Conservation (phyloP, 64 coral and sea anemone genomes). For the Pocillopora verrucosa region DNA sequence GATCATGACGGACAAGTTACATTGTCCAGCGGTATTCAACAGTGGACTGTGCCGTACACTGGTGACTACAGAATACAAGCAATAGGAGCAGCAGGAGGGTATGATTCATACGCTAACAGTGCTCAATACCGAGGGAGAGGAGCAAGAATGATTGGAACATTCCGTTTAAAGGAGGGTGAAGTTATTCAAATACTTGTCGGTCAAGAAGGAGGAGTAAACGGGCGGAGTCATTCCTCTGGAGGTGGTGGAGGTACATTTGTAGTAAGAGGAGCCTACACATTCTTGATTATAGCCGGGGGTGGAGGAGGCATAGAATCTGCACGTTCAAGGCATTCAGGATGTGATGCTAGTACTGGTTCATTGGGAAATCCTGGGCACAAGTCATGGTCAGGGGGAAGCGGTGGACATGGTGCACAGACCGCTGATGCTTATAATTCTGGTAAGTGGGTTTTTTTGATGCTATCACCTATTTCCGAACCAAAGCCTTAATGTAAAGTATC, state of each 20-base stretch:
- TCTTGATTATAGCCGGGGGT: slow-evolving; percentile 60
- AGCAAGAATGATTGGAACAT: slow-evolving; percentile 62
- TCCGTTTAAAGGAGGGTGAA: slow-evolving; percentile 25
- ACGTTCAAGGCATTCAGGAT: slow-evolving; percentile 1
- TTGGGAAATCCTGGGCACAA: slow-evolving; percentile 27
- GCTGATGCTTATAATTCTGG: slow-evolving; percentile 38
- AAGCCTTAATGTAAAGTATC: too few species aligned
- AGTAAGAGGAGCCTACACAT: slow-evolving; percentile 15
- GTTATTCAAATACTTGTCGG: slow-evolving; percentile 53
- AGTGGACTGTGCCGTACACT: slow-evolving; percentile 37
- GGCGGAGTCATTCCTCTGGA: neutral
- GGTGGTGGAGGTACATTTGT: slow-evolving; percentile 76
- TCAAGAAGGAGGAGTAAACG: slow-evolving; percentile 54
- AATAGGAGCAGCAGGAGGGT: slow-evolving; percentile 61
- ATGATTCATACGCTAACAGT: slow-evolving; percentile 7
- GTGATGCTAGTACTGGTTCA: slow-evolving; percentile 28
- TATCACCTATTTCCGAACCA: too few species aligned
- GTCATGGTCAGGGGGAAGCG: slow-evolving; percentile 6
- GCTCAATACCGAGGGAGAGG: slow-evolving; percentile 50
- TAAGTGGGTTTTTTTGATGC: neutral
- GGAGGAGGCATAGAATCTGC: slow-evolving; percentile 15
- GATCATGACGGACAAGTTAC: slow-evolving; percentile 44
- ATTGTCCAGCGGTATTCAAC: slow-evolving; percentile 55
- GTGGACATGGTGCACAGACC: neutral
- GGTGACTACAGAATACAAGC: slow-evolving; percentile 59